Base-by-base conservation (phyloP, 2,113 vertebrate species). In the Empidonax traillii region DNA sequence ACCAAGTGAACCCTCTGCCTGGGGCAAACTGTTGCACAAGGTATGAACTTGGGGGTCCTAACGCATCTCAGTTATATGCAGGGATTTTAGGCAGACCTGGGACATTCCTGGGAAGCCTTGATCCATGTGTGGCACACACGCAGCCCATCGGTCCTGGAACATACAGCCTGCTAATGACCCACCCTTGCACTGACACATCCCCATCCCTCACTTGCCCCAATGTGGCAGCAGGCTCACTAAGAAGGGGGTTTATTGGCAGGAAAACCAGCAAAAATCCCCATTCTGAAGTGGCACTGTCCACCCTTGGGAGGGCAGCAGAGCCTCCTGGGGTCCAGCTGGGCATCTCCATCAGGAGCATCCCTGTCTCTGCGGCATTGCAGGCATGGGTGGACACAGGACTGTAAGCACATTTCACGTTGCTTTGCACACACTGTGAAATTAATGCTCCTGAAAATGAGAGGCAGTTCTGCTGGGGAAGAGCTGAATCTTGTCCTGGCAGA, bases 131-230 rank as follows among this genome's bases (percentile, higher is more conserved):
- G 51, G 8, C 28, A 5, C 39, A 8, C 18, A 8, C 0, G 1
- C 52, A 69, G n/a, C 51, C 21, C 0, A 0, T 7, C 1, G 1
- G 17, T 63, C 62, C 71, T 47, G 71, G 58, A 65, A 3, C 3
- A 3, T 19, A 0, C 0, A 5, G 16, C 27, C 71, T 71, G 56
- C 25, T 15, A 0, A 2, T 44, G 22, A 6, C 39, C 69, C 9
- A 24, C 12, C 65, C 28, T 56, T 55, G 14, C n/a, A 44, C 17
- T 59, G 39, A 5, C 53, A 27, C 0, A 0, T 14, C 49, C 39
- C 16, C 33, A 9, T 4, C 16, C 67, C n/a, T 17, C 4, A 4
- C 28, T 41, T 24, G 21, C 46, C 19, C 23, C 41, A 28, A 0
- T 0, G 0, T 59, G 59, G 35, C 35, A 68, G 47, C 28, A 33